A percentile compares a stretch with the other conserved stretches of the same genome.
These are phyloP conservation scores for Chironomus tepperi DNA, from an alignment of 1,140 invertebrate genomes.

Conservation along the genomic window DNA sequence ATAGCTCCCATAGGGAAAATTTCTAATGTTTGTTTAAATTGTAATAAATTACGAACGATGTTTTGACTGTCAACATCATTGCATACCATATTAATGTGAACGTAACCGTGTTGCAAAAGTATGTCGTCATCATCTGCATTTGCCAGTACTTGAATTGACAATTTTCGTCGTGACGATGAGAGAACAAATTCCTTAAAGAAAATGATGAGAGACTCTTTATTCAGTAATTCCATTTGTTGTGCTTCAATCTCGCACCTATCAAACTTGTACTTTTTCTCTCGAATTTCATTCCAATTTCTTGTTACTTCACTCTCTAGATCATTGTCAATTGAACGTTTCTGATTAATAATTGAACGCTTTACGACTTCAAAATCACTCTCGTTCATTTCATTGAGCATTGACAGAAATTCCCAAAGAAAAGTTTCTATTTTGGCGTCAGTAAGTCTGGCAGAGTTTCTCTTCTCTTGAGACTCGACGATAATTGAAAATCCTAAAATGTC, in stretches of 20 bases:
- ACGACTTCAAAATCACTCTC: not conserved
- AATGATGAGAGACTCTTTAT: constrained; percentile 45
- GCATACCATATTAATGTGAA: not conserved
- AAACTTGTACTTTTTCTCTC: not conserved
- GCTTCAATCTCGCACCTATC: constrained; percentile 35
- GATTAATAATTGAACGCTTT: not conserved
- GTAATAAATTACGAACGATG: not conserved
- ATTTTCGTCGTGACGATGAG: constrained; percentile 50
- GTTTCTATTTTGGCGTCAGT: not conserved
- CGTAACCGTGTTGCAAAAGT: not conserved
- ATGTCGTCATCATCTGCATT: not conserved
- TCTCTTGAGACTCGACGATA: constrained; percentile 57
- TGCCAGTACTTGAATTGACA: constrained; percentile 52
- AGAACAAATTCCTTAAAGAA: constrained; percentile 51
- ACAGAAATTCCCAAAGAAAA: not conserved
- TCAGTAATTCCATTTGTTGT: constrained; percentile 43
- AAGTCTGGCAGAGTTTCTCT: constrained; percentile 45
- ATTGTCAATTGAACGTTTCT: constrained; percentile 2
- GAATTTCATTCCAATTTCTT: constrained; percentile 19
- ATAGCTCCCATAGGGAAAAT: not conserved
- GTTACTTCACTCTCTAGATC: constrained; percentile 4
- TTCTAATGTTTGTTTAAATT: constrained; percentile 14
- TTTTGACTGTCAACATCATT: not conserved
- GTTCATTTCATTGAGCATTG: not conserved
- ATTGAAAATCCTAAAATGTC: constrained; percentile 59